Conservation (phyloP, 2,797 vertebrate genomes). For the Sebastes minor region DNA sequence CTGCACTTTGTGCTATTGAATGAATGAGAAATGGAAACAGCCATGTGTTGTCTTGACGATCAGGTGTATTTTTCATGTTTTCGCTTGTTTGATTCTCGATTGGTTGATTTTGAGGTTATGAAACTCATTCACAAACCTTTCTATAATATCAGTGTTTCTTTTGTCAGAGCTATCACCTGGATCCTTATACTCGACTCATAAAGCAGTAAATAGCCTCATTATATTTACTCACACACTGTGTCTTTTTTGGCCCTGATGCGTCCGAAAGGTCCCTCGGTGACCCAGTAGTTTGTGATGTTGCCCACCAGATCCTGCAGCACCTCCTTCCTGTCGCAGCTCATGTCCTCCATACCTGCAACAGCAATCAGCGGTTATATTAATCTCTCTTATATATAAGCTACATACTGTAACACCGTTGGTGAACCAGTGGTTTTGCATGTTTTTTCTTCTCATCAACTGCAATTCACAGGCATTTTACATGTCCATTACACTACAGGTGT, state of each 20-base stretch:
- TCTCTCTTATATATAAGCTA: no score
- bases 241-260: constrained; percentile 69
- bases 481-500: no score
- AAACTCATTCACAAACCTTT: background rate
- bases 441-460: no score
- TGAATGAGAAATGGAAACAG: background rate
- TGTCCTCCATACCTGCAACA: constrained; percentile 81
- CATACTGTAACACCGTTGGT: no score
- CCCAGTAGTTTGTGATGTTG: constrained; percentile 48
- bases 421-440: no score
- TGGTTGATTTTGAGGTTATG: no score
- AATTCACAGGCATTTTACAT: no score
- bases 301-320: constrained; percentile 72
- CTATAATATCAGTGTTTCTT: background rate
- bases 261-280: constrained; percentile 75
- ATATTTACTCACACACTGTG: constrained; percentile 61
- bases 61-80: background rate
- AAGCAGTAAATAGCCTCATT: background rate
- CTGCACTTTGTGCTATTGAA: background rate
- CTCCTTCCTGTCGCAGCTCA: constrained; percentile 79
- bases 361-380: background rate
- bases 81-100: background rate
- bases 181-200: background rate
- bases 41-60: background rate
- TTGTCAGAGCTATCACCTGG: background rate